phyloP scores from a whole-genome alignment of 1,140 invertebrate species.

The Atta texana region DNA sequence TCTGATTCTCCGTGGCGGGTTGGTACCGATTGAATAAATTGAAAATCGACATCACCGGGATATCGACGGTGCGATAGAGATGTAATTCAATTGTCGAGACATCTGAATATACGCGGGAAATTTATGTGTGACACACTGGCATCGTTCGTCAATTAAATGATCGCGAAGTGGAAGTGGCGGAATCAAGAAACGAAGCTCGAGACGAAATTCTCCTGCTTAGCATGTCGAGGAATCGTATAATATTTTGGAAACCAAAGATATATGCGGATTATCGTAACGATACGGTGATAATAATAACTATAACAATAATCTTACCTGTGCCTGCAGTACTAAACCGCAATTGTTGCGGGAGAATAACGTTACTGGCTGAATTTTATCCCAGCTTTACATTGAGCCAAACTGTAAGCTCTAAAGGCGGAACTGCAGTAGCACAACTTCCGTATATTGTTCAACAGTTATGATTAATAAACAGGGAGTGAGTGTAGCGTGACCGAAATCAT shows the following conservation, averaged over 20 bases:
- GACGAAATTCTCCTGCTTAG: conserved; percentile 37
- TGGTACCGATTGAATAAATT: conserved; percentile 6
- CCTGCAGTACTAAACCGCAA: conserved; percentile 26
- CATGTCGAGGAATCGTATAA: conserved; percentile 10
- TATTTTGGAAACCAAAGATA: conserved; percentile 33
- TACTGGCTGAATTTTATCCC: conserved; percentile 45
- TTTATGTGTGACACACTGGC: conserved; percentile 11
- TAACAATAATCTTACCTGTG: conserved; percentile 52
- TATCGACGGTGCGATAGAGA: conserved; percentile 2
- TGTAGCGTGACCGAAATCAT: conserved; percentile 5
- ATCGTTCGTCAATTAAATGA: neutral
- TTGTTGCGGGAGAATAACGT: conserved; percentile 46
- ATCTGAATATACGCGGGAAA: conserved; percentile 1
- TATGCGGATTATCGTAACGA: conserved; percentile 54
- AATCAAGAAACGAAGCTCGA: neutral
- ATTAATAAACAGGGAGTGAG: conserved; percentile 40
- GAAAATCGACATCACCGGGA: conserved; percentile 7
- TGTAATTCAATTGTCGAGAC: conserved; percentile 5
- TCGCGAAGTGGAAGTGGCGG: neutral
- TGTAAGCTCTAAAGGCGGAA: conserved; percentile 29
- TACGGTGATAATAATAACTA: conserved; percentile 55
- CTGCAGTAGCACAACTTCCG: conserved; percentile 21
- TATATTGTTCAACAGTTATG: conserved; percentile 35
- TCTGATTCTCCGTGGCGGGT: neutral
- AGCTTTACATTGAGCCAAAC: conserved; percentile 32